A percentile compares a stretch with the other conserved stretches of the same genome.
Evolutionary conservation across 2,113 vertebrate genomes (phyloP).

Genomic region (Chloropsis cyanopogon): DNA sequence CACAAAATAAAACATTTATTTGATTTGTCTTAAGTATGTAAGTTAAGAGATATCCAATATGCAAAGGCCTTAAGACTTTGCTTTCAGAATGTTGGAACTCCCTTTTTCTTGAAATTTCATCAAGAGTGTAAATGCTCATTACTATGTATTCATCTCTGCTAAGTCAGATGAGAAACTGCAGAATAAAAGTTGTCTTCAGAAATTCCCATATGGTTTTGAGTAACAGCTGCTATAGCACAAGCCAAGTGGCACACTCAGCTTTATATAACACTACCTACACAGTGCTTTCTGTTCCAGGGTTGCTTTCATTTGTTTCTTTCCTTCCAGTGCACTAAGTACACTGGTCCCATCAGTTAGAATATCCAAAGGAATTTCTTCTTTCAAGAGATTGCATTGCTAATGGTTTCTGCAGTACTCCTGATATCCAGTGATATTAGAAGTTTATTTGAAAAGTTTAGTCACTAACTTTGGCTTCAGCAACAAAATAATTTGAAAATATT

Average conservation of each 20-base stretch:
- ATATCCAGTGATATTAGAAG: neutral
- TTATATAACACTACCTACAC: neutral
- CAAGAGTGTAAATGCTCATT: neutral
- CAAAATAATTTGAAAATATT: neutral
- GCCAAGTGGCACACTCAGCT: conserved; percentile 1
- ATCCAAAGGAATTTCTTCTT: neutral
- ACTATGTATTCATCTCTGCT: neutral
- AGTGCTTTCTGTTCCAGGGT: neutral
- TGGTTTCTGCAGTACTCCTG: neutral
- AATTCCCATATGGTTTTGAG: conserved; percentile 15
- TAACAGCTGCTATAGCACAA: conserved; percentile 11
- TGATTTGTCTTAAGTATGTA: neutral
- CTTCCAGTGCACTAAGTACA: neutral
- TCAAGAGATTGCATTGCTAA: neutral
- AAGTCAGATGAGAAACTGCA: neutral
- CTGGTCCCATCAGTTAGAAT: neutral
- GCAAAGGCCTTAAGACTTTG: neutral
- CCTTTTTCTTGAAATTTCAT: neutral
- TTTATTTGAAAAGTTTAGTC: neutral
- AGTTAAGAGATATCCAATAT: neutral
- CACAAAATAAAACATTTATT: conserved; percentile 60
- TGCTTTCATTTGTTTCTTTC: neutral
- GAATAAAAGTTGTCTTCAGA: conserved; percentile 1
- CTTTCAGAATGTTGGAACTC: neutral
- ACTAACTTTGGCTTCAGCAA: neutral